These are phyloP conservation scores for Andrena chrysosceles DNA, from an alignment of 2,888 invertebrate genomes.

Conservation along the genomic window DNA sequence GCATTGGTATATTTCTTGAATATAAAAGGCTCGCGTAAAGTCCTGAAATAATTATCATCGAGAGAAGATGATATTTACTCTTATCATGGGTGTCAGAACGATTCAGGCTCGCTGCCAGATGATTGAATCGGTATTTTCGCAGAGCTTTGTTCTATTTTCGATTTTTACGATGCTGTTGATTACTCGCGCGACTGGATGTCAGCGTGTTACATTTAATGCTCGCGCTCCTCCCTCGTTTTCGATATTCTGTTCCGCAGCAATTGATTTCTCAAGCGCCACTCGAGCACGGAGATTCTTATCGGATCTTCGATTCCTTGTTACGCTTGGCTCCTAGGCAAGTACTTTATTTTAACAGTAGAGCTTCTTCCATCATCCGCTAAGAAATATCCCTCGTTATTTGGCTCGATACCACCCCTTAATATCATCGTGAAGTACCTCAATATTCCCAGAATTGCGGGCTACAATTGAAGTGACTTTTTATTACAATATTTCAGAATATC, in stretches of 20 bases:
- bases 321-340: background rate
- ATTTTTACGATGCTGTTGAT: slow-evolving; percentile 61
- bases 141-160: slow-evolving; percentile 62
- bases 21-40: background rate
- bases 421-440: too few relatives aligned
- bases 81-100: slow-evolving; percentile 1
- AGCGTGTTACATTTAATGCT: slow-evolving; percentile 16
- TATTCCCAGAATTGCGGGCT: too few relatives aligned
- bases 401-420: too few relatives aligned
- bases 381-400: background rate
- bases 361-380: background rate
- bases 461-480: too few relatives aligned
- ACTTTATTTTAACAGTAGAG: background rate
- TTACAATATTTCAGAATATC: background rate
- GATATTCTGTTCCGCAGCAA: slow-evolving; percentile 3
- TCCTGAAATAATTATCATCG: background rate
- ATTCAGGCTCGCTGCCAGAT: background rate
- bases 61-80: slow-evolving; percentile 4
- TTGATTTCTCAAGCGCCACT: slow-evolving; percentile 22
- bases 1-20: too few relatives aligned
- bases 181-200: slow-evolving; percentile 33
- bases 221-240: background rate
- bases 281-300: background rate
- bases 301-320: slow-evolving; percentile 16
- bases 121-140: slow-evolving; percentile 22